Base-by-base conservation (phyloP, 1,140 invertebrate species). In the Macrosteles quadrilineatus region DNA sequence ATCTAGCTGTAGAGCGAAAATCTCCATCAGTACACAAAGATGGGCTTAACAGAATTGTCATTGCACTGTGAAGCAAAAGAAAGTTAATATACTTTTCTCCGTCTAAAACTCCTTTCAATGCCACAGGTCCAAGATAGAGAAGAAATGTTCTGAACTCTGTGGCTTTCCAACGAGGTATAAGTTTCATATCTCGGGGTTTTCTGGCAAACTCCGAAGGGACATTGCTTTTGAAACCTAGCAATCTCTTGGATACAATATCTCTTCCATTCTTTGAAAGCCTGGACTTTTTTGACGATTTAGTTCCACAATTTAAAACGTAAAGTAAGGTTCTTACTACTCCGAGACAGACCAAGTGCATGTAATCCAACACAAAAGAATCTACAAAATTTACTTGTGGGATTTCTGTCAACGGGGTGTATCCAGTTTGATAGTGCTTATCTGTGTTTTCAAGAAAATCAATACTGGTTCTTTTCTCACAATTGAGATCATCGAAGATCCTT, bases 71-170 rank as follows among this genome's bases (percentile, higher is more conserved):
- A 2, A 67, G 36, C 14, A n/a, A 19, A n/a, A 67, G 25, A 30
- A 45, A 67, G 27, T 47, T 67, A 6, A 1, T 23, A 50, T 47
- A 67, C 27, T 50, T 67, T 19, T 69, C 68, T 23, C 1, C 19
- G 40, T 40, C 32, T 32, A 69, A 19, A 2, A 69, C 11, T 19
- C 29, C 40, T 69, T 43, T 69, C 31, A 69, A 69, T 21, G 45
- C 68, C 1, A 69, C 50, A 62, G 68, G 68, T 2, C 53, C 55
- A 19, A 50, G 31, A 43, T 69, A 83, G 12, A 82, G 66, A 14
- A 82, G 55, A 74, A 82, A 83, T n/a, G 76, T 74, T 45, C 81
- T 70, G 63, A 76, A 78, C 70, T 78, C 77, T 29, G 76, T 80
- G 23, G 77, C 78, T 73, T 80, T 80, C 74, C 74, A 80, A 30